These are phyloP conservation scores for Heliconius aoede DNA, from an alignment of 2,888 invertebrate species.

Conservation along the genomic window DNA sequence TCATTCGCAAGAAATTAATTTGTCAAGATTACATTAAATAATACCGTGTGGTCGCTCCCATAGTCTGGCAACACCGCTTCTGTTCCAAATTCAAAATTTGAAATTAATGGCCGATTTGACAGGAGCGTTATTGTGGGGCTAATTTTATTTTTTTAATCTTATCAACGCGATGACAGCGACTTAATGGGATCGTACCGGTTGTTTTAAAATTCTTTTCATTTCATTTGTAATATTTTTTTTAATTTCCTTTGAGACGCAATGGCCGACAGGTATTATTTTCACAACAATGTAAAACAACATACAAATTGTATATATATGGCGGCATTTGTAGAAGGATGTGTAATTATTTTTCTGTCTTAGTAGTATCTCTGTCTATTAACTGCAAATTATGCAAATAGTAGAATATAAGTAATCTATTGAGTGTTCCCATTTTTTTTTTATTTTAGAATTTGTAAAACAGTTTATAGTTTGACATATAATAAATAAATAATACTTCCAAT, in stretches of 20 bases:
- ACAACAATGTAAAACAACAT: conserved; percentile 41
- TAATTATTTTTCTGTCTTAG: conserved; percentile 25
- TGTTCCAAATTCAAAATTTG: conserved; percentile 79
- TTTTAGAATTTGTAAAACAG: background rate
- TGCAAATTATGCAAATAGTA: background rate
- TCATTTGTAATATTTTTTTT: conserved; percentile 57
- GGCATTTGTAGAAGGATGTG: conserved; percentile 18
- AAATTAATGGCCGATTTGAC: conserved; percentile 83
- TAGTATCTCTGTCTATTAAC: conserved; percentile 6
- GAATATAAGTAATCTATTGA: background rate
- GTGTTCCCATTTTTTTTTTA: too few relatives aligned
- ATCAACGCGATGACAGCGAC: conserved; percentile 82
- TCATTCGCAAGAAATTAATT: conserved; percentile 55
- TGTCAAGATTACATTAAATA: conserved; percentile 59
- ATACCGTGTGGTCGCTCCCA: conserved; percentile 46
- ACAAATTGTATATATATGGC: conserved; percentile 33
- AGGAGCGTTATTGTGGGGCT: conserved; percentile 81
- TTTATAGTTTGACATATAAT: background rate
- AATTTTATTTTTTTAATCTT: conserved; percentile 77
- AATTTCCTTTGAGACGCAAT: conserved; percentile 48
- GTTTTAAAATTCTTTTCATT: conserved; percentile 72
- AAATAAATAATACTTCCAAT: background rate
- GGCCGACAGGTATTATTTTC: conserved; percentile 44
- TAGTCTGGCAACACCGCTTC: conserved; percentile 65
- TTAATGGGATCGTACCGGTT: conserved; percentile 78